These are phyloP conservation scores for Acrossocheilus wenchowensis DNA, from an alignment of 2,797 vertebrate genomes.

Conservation along the genomic window DNA sequence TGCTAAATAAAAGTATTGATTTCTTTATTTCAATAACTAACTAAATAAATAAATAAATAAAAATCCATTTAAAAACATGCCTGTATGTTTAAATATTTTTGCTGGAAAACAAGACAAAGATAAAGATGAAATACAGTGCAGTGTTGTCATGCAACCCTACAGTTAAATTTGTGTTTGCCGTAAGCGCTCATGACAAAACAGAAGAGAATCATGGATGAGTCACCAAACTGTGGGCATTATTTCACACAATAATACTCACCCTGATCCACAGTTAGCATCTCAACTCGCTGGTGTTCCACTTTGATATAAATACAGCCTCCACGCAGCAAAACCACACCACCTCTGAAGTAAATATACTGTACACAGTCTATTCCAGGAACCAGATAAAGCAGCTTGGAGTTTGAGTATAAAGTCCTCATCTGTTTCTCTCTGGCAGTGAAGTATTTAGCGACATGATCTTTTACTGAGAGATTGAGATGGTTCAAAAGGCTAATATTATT, in stretches of 20 bases:
- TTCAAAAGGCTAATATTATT: constrained; percentile 22
- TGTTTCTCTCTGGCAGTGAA: constrained; percentile 3
- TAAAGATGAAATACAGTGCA: not conserved
- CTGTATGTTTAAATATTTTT: not conserved
- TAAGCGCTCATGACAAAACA: not conserved
- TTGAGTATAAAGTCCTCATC: not conserved
- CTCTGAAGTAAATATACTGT: not conserved
- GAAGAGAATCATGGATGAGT: constrained; percentile 4
- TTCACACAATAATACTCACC: constrained; percentile 15
- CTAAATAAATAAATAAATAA: too few relatives aligned
- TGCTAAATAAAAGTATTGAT: not conserved
- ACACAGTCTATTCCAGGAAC: not conserved
- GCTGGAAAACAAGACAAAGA: not conserved
- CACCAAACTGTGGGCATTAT: constrained; percentile 7
- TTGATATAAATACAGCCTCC: constrained; percentile 10
- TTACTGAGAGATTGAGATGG: constrained; percentile 1
- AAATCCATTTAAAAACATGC: not conserved
- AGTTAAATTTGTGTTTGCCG: not conserved
- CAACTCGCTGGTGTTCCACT: not conserved
- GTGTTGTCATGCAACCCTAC: not conserved
- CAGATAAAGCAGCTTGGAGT: constrained; percentile 12
- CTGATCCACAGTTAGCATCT: not conserved
- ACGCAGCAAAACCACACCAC: not conserved
- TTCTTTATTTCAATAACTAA: too few relatives aligned
- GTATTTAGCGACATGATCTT: constrained; percentile 15